phyloP scores from a whole-genome alignment of 2,113 vertebrate genomes.

The Vombatus ursinus region DNA sequence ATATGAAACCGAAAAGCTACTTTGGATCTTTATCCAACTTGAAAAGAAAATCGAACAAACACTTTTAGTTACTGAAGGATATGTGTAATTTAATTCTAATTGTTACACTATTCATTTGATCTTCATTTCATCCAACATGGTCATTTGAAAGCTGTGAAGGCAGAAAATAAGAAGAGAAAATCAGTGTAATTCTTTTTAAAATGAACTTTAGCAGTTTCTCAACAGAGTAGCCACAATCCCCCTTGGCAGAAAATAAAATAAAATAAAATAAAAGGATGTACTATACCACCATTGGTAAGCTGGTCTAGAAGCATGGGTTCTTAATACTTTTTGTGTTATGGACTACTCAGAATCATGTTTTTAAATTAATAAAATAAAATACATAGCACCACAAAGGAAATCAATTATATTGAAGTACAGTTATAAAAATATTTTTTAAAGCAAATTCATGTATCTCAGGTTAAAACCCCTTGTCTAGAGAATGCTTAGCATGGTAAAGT shows the following conservation, averaged over 20 bases:
- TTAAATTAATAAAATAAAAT: neutral
- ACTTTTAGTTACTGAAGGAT: slow-evolving; percentile 9
- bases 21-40: neutral
- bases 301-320: neutral
- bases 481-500: neutral
- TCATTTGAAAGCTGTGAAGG: neutral
- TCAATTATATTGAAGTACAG: neutral
- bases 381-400: neutral
- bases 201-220: neutral
- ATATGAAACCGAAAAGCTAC: neutral
- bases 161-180: neutral
- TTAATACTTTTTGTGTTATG: neutral
- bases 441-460: neutral
- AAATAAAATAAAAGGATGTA: neutral
- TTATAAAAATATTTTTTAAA: neutral
- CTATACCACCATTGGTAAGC: neutral
- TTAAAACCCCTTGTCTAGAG: neutral
- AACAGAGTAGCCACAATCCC: neutral
- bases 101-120: neutral
- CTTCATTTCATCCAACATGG: neutral
- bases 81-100: slow-evolving; percentile 19
- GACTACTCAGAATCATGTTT: neutral
- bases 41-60: slow-evolving; percentile 1
- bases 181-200: neutral
- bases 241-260: neutral